Base-by-base conservation (phyloP, 1,140 invertebrate genomes). In the Bombus vancouverensis region DNA sequence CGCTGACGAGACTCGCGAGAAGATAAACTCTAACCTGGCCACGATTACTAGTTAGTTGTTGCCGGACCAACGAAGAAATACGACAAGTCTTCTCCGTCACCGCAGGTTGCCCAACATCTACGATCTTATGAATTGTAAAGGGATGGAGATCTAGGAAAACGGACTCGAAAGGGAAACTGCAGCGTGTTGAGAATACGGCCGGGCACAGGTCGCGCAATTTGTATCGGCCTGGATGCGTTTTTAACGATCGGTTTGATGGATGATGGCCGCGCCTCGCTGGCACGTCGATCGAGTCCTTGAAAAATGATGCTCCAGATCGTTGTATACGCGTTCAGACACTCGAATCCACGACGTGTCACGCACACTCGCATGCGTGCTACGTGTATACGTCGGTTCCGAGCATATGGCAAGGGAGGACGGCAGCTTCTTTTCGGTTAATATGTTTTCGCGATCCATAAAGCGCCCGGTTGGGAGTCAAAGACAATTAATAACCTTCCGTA, bases 191-290 rank as follows among this genome's bases (percentile, higher is more conserved):
- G 44, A 70, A 57, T 53, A 47, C 77, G 66, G 47, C 32, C n/a
- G 65, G 77, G 39, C n/a, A 39, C 83, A 87, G 72, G 87, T 92
- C 88, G 86, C 91, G 91, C 93, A 94, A 94, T 94, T 94, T 94
- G 93, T 93, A 94, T 93, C 87, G 90, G 88, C 81, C 89, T 57
- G 85, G 92, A 95, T 95, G 92, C 92, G 92, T 94, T 95, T 95
- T 95, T 95, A 95, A 95, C 94, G 94, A 95, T 95, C 93, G 82
- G 53, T 90, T 93, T 95, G 95, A 95, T 95, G 92, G 94, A 95
- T 95, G 94, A 70, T 92, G 76, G 87, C 77, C 83, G 88, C 70
- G 88, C 91, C 81, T 93, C 89, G 89, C 87, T 89, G 89, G 76
- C 80, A 71, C 79, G 76, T 92, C 91, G 87, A 90, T 92, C 85